A percentile compares a stretch with the other conserved stretches of the same genome.
Conservation (phyloP, 2,797 vertebrate species). For the Acanthurus tractus region DNA sequence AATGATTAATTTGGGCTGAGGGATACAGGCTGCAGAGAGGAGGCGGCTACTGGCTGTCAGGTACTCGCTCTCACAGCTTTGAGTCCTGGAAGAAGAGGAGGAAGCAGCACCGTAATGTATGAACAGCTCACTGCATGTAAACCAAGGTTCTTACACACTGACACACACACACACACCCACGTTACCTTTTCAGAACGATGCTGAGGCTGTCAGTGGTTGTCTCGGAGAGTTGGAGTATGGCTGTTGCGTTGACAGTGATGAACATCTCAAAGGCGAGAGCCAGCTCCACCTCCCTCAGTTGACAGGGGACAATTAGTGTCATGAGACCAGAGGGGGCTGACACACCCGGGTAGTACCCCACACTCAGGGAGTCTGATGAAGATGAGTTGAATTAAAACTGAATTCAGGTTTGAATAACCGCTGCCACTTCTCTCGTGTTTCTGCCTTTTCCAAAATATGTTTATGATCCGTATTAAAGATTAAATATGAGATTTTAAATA, state of each 20-base stretch:
- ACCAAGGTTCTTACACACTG: background rate
- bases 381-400: background rate
- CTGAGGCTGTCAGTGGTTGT: constrained; percentile 67
- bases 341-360: constrained; percentile 89
- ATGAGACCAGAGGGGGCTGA: constrained; percentile 83
- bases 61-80: constrained; percentile 77
- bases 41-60: constrained; percentile 81
- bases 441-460: background rate
- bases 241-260: constrained; percentile 86
- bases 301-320: constrained; percentile 86
- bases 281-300: constrained; percentile 92
- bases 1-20: constrained; percentile 80
- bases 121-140: background rate
- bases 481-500: too few relatives aligned
- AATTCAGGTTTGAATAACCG: background rate
- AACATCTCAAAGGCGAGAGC: constrained; percentile 93
- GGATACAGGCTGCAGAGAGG: constrained; percentile 80
- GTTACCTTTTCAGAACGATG: constrained; percentile 92
- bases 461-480: background rate
- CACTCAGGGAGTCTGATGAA: constrained; percentile 86
- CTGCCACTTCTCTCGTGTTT: background rate
- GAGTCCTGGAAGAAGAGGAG: constrained; percentile 63
- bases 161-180: background rate
- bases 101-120: background rate
- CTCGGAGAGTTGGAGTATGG: constrained; percentile 75